Evolutionary conservation across 2,888 invertebrate species (phyloP).

Genomic region (Gastrophysa polygoni): DNA sequence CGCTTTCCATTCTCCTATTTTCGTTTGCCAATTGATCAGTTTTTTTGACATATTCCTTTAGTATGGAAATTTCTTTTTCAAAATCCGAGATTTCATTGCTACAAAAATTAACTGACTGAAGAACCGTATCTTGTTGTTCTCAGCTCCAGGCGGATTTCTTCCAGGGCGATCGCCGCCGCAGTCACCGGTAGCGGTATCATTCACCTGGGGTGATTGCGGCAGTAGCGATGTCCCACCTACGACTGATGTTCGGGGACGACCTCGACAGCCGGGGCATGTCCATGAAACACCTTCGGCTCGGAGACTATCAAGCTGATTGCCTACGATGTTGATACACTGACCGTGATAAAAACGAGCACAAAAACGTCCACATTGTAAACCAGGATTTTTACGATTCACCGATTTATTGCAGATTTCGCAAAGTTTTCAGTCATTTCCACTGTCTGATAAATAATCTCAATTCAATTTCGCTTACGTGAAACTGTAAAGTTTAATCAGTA

Average conservation of each 20-base stretch:
- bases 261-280: neutral
- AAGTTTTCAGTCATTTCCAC: constrained; percentile 6
- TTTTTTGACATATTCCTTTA: neutral
- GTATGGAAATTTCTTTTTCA: neutral
- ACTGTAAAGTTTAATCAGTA: too few species aligned
- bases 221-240: neutral
- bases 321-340: constrained; percentile 6
- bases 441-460: too few species aligned
- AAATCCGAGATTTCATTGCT: constrained; percentile 6
- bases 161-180: constrained; percentile 5
- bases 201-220: neutral
- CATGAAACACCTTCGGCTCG: constrained; percentile 9
- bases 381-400: constrained; percentile 7
- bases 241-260: constrained; percentile 1
- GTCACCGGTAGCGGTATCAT: neutral
- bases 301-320: constrained; percentile 7
- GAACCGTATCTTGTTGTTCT: neutral
- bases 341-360: constrained; percentile 8
- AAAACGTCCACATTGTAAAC: constrained; percentile 6
- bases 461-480: too few species aligned
- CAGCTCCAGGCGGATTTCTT: constrained; percentile 1
- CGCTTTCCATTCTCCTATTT: neutral
- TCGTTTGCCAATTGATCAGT: constrained; percentile 1
- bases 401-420: constrained; percentile 3
- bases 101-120: constrained; percentile 3